These are phyloP conservation scores for Pongo abelii DNA, from an alignment of 2,113 vertebrate genomes.

Conservation along the genomic window DNA sequence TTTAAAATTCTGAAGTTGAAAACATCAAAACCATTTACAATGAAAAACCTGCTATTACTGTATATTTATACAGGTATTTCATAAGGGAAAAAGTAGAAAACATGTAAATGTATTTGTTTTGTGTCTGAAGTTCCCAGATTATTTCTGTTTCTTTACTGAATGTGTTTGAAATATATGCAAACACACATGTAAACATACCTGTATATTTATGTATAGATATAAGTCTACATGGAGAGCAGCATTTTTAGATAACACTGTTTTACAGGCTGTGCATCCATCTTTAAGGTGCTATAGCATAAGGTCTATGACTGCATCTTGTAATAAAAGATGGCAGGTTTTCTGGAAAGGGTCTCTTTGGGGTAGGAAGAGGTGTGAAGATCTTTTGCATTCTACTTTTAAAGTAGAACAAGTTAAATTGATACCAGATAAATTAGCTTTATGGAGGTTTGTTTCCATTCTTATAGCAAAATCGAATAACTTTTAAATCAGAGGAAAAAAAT, in stretches of 20 bases:
- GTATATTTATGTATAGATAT: neutral
- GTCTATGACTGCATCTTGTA: neutral
- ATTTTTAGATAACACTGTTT: neutral
- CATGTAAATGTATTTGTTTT: conserved; percentile 54
- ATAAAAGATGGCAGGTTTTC: neutral
- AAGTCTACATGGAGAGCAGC: neutral
- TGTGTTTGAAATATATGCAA: neutral
- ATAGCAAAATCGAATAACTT: neutral
- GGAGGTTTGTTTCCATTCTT: conserved; percentile 14
- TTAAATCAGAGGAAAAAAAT: neutral
- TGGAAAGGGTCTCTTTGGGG: neutral
- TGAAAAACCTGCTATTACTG: conserved; percentile 64
- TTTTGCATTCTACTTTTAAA: conserved; percentile 12
- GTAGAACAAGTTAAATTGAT: neutral
- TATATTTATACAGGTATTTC: conserved; percentile 66
- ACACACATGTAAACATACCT: neutral
- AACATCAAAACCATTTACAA: conserved; percentile 76
- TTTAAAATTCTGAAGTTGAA: conserved; percentile 76
- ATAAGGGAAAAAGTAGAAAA: conserved; percentile 55
- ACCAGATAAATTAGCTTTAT: neutral
- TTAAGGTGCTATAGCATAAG: neutral
- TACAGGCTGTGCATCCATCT: neutral
- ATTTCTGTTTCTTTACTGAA: conserved; percentile 48
- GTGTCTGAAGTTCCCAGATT: conserved; percentile 1
- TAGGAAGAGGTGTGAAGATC: neutral